phyloP scores from a whole-genome alignment of 2,797 vertebrate genomes.

The Epinephelus awoara region DNA sequence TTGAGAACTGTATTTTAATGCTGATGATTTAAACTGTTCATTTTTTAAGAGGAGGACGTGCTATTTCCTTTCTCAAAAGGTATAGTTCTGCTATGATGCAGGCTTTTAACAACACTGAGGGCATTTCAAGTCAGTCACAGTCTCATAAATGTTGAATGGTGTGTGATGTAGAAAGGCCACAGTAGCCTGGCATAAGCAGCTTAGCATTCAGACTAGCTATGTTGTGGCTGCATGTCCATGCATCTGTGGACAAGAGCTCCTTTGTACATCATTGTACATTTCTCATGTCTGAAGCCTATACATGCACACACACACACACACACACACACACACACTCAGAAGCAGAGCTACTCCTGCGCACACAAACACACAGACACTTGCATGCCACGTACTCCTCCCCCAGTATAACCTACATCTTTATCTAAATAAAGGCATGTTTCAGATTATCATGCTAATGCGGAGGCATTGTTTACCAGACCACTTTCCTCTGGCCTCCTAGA shows the following conservation, averaged over 20 bases:
- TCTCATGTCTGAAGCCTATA: conserved; percentile 19
- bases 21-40: background rate
- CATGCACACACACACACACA: background rate
- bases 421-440: conserved; percentile 77
- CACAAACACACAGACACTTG: conserved; percentile 21
- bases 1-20: background rate
- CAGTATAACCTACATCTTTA: conserved; percentile 77
- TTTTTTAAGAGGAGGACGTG: background rate
- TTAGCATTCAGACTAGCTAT: conserved; percentile 44
- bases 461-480: conserved; percentile 80
- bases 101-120: background rate
- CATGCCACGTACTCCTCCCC: conserved; percentile 47
- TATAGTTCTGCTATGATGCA: background rate
- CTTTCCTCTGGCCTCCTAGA: conserved; percentile 70
- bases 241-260: conserved; percentile 10
- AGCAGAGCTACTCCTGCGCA: background rate
- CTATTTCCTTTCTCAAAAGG: background rate
- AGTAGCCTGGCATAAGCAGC: conserved; percentile 34
- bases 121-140: conserved; percentile 7
- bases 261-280: conserved; percentile 30
- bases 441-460: conserved; percentile 79
- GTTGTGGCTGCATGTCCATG: conserved; percentile 40
- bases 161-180: conserved; percentile 1
- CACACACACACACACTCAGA: background rate
- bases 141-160: conserved; percentile 10